Base-by-base conservation (phyloP, 53 echinoderm and acorn worm species). In the Pentamera pediparva region DNA sequence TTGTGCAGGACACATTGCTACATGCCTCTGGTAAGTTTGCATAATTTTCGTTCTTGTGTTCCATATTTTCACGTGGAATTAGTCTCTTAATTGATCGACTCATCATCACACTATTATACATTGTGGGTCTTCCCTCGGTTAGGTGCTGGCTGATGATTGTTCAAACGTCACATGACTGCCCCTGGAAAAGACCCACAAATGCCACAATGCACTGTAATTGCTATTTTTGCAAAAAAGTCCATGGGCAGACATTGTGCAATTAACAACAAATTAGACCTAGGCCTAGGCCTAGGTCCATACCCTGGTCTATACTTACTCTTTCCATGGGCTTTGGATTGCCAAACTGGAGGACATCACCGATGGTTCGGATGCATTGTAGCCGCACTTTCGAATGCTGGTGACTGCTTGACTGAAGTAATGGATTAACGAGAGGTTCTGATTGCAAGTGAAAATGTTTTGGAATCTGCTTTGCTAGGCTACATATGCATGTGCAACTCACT, bases 371-470 rank as follows among this genome's bases (percentile, higher is more conserved):
- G 11, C 90, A 87, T 74, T 84, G 78, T 29, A 79, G 77, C 24
- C 95, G 86, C 29, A 98, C 98, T 80, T 86, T 91, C 21, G 89
- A 92, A 76, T 92, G 91, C 77, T 92, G 91, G 74, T 98, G 98
- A 52, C 98, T 98, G 18, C 83, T 84, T 32, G 83, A 61, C 21
- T 92, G 79, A 25, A 92, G 75, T 22, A 98, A 83, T 40, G 98
- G 91, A 17, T 75, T 75, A 19, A 98, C 75, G 9, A 98, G 83
- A 12, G 73, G 74, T 69, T 98, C 96, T 4, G 98, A 98, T 56
- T 98, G 98, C 74, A 98, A 74, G 53, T 98, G 98, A 61, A 96
- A 98, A 20, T 98, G 98, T 60, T 98, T 78, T n/a, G 91, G 96
- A 21, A 98, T 86, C 4, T 75, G 72, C 60, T 88, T 86, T n/a